These are phyloP conservation scores for Oithona nana DNA, from an alignment of 2,888 invertebrate genomes.

Conservation along the genomic window DNA sequence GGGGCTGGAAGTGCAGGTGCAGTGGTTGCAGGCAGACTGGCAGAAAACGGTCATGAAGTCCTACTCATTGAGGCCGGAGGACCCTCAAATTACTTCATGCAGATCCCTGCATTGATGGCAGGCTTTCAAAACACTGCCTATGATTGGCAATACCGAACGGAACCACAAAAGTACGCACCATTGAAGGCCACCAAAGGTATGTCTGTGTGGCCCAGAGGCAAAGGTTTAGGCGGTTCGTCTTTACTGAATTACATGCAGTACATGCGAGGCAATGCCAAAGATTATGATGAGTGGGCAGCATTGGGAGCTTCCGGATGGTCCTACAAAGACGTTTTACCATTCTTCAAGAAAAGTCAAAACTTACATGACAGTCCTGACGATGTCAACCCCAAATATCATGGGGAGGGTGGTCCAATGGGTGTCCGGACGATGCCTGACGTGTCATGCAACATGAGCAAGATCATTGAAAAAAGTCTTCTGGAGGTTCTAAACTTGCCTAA, in stretches of 20 bases:
- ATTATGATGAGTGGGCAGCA: slow-evolving; percentile 68
- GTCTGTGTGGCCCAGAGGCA: slow-evolving; percentile 22
- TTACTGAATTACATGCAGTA: slow-evolving; percentile 83
- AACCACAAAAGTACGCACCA: background rate
- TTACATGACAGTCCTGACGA: background rate
- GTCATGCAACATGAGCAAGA: too few relatives aligned
- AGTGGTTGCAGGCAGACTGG: slow-evolving; percentile 60
- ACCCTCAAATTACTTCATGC: too few relatives aligned
- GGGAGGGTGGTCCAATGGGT: slow-evolving; percentile 33
- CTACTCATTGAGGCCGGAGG: slow-evolving; percentile 67
- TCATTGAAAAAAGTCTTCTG: too few relatives aligned
- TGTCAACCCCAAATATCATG: background rate
- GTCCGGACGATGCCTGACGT: slow-evolving; percentile 27
- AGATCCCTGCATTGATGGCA: slow-evolving; percentile 2
- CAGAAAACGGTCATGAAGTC: slow-evolving; percentile 44
- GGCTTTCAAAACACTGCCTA: background rate
- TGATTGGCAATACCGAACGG: slow-evolving; percentile 8
- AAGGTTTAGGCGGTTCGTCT: slow-evolving; percentile 55
- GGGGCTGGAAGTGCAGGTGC: slow-evolving; percentile 74
- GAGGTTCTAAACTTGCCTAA: too few relatives aligned
- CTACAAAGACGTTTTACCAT: slow-evolving; percentile 56
- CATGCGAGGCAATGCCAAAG: slow-evolving; percentile 62
- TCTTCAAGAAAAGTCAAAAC: slow-evolving; percentile 69
- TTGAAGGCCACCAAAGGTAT: background rate
- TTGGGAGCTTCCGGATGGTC: slow-evolving; percentile 71